Conservation (phyloP, 2,797 vertebrate species). For the Apodemus agrarius region DNA sequence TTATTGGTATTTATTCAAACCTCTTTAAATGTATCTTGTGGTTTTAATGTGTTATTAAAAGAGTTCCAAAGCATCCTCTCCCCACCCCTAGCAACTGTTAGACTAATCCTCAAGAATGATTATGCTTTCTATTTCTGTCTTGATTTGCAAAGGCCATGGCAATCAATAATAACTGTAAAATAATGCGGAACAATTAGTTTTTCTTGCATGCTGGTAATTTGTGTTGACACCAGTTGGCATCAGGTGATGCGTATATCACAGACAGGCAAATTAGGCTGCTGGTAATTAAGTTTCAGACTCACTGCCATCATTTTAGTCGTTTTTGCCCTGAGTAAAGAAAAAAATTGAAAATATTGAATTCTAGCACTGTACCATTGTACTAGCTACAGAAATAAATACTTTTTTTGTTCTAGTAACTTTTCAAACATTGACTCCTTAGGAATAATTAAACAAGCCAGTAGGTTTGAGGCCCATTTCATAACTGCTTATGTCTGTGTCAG, state of each 20-base stretch:
- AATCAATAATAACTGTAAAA: conserved; percentile 80
- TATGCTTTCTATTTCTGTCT: conserved; percentile 78
- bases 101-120: conserved; percentile 68
- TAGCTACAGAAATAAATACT: conserved; percentile 9
- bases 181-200: conserved; percentile 77
- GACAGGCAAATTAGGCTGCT: conserved; percentile 55
- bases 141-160: conserved; percentile 76
- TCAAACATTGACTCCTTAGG: background rate
- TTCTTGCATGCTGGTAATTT: conserved; percentile 75
- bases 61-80: conserved; percentile 59
- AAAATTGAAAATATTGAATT: conserved; percentile 29
- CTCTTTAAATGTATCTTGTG: conserved; percentile 36
- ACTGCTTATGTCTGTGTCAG: background rate
- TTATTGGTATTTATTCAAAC: background rate
- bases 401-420: conserved; percentile 1
- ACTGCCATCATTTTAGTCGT: conserved; percentile 43
- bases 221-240: conserved; percentile 73
- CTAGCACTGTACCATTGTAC: background rate
- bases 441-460: conserved; percentile 3
- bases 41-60: conserved; percentile 61
- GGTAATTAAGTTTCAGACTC: conserved; percentile 67
- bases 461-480: background rate
- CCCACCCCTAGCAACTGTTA: conserved; percentile 18
- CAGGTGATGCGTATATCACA: conserved; percentile 59
- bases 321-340: conserved; percentile 46